phyloP scores from a whole-genome alignment of 2,113 vertebrate genomes.

The Cavia aperea region DNA sequence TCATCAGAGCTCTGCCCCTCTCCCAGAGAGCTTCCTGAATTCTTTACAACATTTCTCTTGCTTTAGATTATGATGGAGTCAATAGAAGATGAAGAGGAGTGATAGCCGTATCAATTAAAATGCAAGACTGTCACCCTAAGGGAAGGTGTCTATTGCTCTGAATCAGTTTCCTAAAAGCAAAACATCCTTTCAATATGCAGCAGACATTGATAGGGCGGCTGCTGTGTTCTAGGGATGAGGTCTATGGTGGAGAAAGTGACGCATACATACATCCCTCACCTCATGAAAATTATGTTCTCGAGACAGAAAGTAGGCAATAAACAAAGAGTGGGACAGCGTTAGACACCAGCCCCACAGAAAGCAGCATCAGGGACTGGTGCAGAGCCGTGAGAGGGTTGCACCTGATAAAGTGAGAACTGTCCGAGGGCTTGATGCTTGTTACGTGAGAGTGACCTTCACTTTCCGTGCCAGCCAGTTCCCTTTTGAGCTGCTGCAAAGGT shows the following conservation, averaged over 20 bases:
- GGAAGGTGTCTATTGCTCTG: neutral
- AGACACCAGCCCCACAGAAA: neutral
- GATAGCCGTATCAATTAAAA: neutral
- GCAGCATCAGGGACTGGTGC: neutral
- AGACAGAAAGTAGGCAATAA: neutral
- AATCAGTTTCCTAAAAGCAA: neutral
- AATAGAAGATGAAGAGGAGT: neutral
- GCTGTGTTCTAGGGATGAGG: neutral
- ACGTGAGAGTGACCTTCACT: neutral
- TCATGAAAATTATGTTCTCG: neutral
- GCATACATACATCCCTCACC: neutral
- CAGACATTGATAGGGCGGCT: neutral
- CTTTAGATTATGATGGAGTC: neutral
- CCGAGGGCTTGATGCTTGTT: neutral
- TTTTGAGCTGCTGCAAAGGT: neutral
- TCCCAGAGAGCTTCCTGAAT: neutral
- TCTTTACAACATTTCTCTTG: neutral
- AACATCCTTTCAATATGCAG: neutral
- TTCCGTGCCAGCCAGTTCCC: neutral
- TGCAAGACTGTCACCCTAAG: neutral
- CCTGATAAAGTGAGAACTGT: too few relatives aligned
- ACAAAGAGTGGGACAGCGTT: neutral
- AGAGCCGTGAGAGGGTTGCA: neutral
- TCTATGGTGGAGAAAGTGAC: neutral
- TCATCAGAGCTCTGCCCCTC: fast-evolving